A percentile compares a stretch with the other conserved stretches of the same genome.
Evolutionary conservation across 2,888 invertebrate species (phyloP).

Genomic region (Psococerastis gibbosa): DNA sequence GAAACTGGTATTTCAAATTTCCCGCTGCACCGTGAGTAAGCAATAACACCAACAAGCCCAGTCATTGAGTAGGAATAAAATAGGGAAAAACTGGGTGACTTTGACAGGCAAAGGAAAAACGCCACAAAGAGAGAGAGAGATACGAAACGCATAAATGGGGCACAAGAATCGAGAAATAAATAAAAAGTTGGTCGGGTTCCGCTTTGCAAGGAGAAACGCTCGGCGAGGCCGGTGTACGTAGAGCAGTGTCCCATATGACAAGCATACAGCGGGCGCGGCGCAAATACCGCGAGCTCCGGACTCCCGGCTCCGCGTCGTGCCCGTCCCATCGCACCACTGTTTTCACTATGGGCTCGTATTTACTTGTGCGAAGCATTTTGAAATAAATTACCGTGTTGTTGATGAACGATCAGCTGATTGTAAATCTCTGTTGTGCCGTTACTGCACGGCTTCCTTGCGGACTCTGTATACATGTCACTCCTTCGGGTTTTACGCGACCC

Average conservation of each 20-base stretch:
- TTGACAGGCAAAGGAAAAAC: no score
- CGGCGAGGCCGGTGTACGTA: background rate
- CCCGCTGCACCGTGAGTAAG: no score
- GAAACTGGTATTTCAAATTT: no score
- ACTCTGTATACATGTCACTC: no score
- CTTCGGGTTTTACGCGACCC: no score
- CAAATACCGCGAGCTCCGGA: conserved; percentile 29
- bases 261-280: conserved; percentile 22
- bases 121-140: background rate
- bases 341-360: conserved; percentile 2
- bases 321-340: conserved; percentile 7
- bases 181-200: background rate
- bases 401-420: background rate
- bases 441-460: background rate
- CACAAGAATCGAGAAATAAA: background rate
- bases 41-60: no score
- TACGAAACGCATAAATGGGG: background rate
- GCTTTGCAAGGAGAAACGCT: background rate
- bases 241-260: conserved; percentile 13
- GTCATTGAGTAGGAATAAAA: no score
- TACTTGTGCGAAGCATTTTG: background rate
- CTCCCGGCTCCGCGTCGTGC: conserved; percentile 21
- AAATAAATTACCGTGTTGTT: background rate
- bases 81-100: no score
- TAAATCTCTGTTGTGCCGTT: background rate